Percentiles rank a stretch among this genome's conserved stretches.
Evolutionary conservation across 2,113 vertebrate species (phyloP).

Genomic region (Hippocampus comes): DNA sequence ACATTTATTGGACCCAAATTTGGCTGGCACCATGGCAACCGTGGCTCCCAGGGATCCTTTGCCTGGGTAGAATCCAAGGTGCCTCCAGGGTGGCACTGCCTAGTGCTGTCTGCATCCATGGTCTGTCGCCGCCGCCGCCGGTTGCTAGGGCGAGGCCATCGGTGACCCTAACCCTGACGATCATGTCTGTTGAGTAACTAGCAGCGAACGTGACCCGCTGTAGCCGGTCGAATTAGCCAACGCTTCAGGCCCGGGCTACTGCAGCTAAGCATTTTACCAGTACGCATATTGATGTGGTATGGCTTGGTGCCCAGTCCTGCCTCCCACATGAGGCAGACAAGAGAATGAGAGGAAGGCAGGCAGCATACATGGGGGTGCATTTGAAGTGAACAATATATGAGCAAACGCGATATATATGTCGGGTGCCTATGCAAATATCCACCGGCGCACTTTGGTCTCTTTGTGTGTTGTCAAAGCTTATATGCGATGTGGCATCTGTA

Average conservation of each 20-base stretch:
- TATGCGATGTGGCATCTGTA: slow-evolving; percentile 38
- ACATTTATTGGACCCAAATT: slow-evolving; percentile 73
- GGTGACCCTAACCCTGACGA: slow-evolving; percentile 41
- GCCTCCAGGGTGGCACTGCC: slow-evolving; percentile 66
- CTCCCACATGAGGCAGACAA: slow-evolving; percentile 59
- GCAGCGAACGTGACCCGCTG: slow-evolving; percentile 49
- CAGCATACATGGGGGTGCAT: slow-evolving; percentile 34
- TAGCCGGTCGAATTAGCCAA: slow-evolving; percentile 55
- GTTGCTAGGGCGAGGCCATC: slow-evolving; percentile 41
- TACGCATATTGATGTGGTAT: slow-evolving; percentile 72
- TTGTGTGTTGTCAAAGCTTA: slow-evolving; percentile 19
- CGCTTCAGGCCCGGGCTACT: slow-evolving; percentile 35
- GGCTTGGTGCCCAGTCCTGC: slow-evolving; percentile 70
- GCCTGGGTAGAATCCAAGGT: slow-evolving; percentile 72
- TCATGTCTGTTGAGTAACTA: slow-evolving; percentile 45
- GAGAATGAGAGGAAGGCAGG: slow-evolving; percentile 48
- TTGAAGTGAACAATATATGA: slow-evolving; percentile 61
- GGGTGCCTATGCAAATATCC: slow-evolving; percentile 52
- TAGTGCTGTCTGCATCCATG: slow-evolving; percentile 51
- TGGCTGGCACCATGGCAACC: slow-evolving; percentile 76
- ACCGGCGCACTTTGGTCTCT: slow-evolving; percentile 32
- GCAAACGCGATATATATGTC: slow-evolving; percentile 52
- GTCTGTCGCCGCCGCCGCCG: slow-evolving; percentile 46
- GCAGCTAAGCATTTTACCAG: slow-evolving; percentile 58
- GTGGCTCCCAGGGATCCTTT: slow-evolving; percentile 69